These are phyloP conservation scores for Drosophila athabasca DNA, from an alignment of 1,140 invertebrate genomes.

Conservation along the genomic window DNA sequence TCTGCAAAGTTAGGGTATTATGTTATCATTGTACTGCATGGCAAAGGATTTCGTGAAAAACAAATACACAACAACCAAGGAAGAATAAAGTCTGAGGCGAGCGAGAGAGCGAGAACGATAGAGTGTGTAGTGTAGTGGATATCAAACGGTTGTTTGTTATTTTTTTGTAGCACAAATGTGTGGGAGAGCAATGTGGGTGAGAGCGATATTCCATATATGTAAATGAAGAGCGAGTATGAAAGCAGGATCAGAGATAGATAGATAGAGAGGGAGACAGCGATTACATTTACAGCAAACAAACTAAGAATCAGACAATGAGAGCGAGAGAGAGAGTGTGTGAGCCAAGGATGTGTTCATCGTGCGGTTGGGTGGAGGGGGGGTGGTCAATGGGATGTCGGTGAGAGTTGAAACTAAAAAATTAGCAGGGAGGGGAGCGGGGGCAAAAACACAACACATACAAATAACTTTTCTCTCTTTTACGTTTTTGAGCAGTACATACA, in stretches of 20 bases:
- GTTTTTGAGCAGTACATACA: constrained; percentile 69
- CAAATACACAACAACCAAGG: too few relatives aligned
- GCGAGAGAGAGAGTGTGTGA: neutral
- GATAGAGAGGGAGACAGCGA: constrained; percentile 17
- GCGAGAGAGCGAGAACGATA: constrained; percentile 4
- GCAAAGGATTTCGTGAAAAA: too few relatives aligned
- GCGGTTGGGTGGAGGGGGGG: too few relatives aligned
- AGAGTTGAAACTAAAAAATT: neutral
- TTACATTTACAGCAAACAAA: constrained; percentile 4
- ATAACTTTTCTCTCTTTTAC: constrained; percentile 10
- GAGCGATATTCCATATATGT: too few relatives aligned
- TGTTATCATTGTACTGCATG: constrained; percentile 15
- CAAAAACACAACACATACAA: constrained; percentile 24
- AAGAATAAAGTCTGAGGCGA: neutral
- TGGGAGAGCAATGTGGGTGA: too few relatives aligned
- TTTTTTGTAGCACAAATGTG: too few relatives aligned
- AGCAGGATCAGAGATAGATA: constrained; percentile 5
- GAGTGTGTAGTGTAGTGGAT: too few relatives aligned
- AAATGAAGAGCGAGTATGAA: too few relatives aligned
- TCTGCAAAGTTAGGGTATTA: constrained; percentile 66
- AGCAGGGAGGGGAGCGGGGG: neutral
- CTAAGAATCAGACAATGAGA: neutral
- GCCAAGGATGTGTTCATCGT: too few relatives aligned
- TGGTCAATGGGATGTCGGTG: neutral
- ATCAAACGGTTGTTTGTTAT: too few relatives aligned